phyloP scores from a whole-genome alignment of 2,888 invertebrate species.

The Ochlodes sylvanus region DNA sequence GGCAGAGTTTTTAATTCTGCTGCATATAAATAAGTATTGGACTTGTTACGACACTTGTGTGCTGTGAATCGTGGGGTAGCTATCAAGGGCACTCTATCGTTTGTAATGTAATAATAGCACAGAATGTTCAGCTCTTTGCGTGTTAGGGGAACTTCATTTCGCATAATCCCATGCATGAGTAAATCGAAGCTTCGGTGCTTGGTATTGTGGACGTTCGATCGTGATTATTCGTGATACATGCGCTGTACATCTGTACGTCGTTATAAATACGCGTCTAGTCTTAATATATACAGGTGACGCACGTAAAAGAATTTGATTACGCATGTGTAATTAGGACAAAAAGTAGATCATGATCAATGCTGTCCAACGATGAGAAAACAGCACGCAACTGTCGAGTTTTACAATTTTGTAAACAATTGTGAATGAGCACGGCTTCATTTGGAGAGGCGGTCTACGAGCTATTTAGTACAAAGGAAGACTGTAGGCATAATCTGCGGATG shows the following conservation, averaged over 20 bases:
- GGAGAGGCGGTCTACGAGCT: conserved; percentile 7
- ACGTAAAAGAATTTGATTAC: conserved; percentile 34
- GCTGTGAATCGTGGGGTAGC: conserved; percentile 74
- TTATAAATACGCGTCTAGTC: not conserved
- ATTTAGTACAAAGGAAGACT: conserved; percentile 48
- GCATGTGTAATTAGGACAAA: conserved; percentile 40
- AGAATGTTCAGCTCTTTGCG: conserved; percentile 68
- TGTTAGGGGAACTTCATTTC: conserved; percentile 61
- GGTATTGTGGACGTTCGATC: conserved; percentile 25
- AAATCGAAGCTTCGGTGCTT: conserved; percentile 41
- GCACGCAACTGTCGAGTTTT: conserved; percentile 46
- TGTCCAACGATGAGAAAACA: conserved; percentile 40
- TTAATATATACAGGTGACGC: conserved; percentile 25
- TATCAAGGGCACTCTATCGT: conserved; percentile 78
- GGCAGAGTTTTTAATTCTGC: conserved; percentile 76
- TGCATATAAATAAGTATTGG: conserved; percentile 82
- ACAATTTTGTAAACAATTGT: conserved; percentile 53
- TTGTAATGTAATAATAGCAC: conserved; percentile 79
- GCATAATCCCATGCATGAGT: conserved; percentile 52
- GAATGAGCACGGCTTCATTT: conserved; percentile 45
- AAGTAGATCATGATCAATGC: conserved; percentile 44
- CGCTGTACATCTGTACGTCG: conserved; percentile 24
- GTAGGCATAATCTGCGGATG: conserved; percentile 49
- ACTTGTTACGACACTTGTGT: conserved; percentile 82
- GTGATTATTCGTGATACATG: conserved; percentile 27